Evolutionary conservation across 2,888 invertebrate genomes (phyloP).

Genomic region (Tanytarsus gracilentus): DNA sequence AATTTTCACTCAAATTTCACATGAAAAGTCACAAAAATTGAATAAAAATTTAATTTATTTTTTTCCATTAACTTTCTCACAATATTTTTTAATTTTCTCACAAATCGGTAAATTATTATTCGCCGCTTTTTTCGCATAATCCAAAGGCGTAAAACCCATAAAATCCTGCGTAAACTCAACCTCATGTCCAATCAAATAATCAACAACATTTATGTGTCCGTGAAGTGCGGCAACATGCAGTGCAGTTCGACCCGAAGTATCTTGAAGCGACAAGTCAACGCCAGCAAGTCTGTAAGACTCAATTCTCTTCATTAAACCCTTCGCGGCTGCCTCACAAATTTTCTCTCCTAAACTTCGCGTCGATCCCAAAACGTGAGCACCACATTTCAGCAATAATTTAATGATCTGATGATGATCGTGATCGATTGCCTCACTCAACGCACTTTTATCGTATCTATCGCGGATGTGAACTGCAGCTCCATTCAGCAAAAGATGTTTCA

Average conservation of each 20-base stretch:
- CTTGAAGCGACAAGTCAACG: constrained; percentile 53
- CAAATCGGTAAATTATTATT: neutral
- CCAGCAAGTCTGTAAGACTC: constrained; percentile 56
- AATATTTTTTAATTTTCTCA: neutral
- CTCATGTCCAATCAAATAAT: constrained; percentile 47
- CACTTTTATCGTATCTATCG: constrained; percentile 61
- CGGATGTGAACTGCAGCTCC: constrained; percentile 77
- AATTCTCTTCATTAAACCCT: constrained; percentile 50
- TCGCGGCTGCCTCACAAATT: constrained; percentile 56
- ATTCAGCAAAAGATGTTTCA: constrained; percentile 62
- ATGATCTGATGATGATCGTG: constrained; percentile 56
- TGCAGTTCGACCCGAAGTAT: constrained; percentile 53
- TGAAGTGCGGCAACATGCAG: constrained; percentile 50
- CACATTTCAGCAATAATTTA: constrained; percentile 57
- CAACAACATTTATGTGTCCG: constrained; percentile 45
- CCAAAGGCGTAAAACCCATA: constrained; percentile 48
- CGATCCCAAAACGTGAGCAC: constrained; percentile 60
- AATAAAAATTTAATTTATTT: too few relatives aligned
- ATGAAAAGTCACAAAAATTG: too few relatives aligned
- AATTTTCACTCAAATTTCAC: too few relatives aligned
- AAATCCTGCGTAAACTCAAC: constrained; percentile 45
- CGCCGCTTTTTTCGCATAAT: constrained; percentile 44
- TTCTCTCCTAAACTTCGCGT: constrained; percentile 54
- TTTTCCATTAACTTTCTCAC: neutral
- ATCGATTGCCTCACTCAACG: constrained; percentile 55